Conservation (phyloP, 53 echinoderm and acorn worm genomes). For the Pentamera pediparva region DNA sequence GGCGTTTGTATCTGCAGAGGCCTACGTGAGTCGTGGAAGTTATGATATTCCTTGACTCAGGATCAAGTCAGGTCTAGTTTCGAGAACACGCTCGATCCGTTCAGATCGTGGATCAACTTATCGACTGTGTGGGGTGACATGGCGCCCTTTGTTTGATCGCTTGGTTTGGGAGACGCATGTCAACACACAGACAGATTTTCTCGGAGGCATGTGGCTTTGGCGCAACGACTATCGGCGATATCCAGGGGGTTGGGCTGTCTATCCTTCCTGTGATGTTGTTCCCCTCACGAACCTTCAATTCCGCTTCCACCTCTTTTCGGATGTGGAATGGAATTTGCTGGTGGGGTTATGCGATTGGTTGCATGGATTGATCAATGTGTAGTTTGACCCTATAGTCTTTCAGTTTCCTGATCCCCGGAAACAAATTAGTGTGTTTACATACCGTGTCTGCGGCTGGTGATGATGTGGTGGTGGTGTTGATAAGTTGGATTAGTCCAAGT, state of each 20-base stretch:
- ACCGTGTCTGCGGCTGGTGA: neutral
- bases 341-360: constrained; percentile 61
- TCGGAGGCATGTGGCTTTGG: constrained; percentile 31
- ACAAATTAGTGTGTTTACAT: neutral
- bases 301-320: constrained; percentile 41
- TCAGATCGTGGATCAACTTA: constrained; percentile 39
- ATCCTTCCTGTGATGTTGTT: constrained; percentile 61
- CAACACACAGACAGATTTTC: constrained; percentile 36
- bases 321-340: constrained; percentile 60
- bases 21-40: constrained; percentile 60
- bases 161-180: constrained; percentile 38
- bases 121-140: constrained; percentile 53
- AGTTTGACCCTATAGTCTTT: neutral
- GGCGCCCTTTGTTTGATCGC: constrained; percentile 48
- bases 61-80: constrained; percentile 55
- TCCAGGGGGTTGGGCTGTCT: constrained; percentile 55
- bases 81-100: constrained; percentile 38
- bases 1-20: constrained; percentile 42
- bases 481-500: too few species aligned
- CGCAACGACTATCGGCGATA: constrained; percentile 54
- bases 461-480: too few species aligned
- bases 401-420: too few species aligned
- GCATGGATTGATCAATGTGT: constrained; percentile 12
- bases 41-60: constrained; percentile 43
- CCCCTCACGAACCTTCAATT: constrained; percentile 35